Evolutionary conservation across 2,888 invertebrate genomes (phyloP).

Genomic region (Xestia rhomboidea): DNA sequence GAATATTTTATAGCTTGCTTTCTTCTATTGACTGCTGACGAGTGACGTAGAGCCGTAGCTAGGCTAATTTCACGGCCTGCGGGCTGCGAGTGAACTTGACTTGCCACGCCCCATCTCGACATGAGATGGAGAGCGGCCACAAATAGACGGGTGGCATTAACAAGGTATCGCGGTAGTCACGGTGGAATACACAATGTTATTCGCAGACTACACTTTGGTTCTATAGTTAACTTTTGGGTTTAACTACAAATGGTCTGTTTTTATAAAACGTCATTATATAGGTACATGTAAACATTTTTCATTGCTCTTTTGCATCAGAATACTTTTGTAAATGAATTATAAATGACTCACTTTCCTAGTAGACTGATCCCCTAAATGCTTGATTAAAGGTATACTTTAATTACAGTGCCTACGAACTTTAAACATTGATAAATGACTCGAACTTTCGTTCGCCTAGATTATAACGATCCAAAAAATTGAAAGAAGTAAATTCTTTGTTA

Average conservation of each 20-base stretch:
- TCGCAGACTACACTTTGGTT: neutral
- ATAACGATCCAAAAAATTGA: constrained; percentile 6
- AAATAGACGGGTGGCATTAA: constrained; percentile 32
- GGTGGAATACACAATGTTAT: neutral
- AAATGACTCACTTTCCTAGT: neutral
- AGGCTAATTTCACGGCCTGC: constrained; percentile 64
- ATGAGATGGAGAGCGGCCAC: constrained; percentile 20
- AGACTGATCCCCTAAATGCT: neutral
- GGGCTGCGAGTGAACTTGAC: constrained; percentile 54
- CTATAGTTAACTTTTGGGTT: neutral
- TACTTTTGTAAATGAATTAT: neutral
- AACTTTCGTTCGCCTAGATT: constrained; percentile 20
- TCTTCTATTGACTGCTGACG: constrained; percentile 76
- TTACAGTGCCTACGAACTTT: constrained; percentile 3
- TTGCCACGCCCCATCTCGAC: constrained; percentile 23
- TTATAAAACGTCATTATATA: neutral
- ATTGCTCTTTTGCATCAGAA: neutral
- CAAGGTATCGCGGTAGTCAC: constrained; percentile 4
- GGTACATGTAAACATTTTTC: neutral
- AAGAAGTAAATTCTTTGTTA: constrained; percentile 29
- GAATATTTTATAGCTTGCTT: constrained; percentile 80
- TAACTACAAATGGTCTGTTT: neutral
- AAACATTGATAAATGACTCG: constrained; percentile 23
- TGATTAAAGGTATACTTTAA: neutral
- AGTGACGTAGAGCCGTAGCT: constrained; percentile 61